Evolutionary conservation across 1,140 invertebrate species (phyloP), one percentile per base, ranked within the genome.

Genomic region (Eumeta japonica): DNA sequence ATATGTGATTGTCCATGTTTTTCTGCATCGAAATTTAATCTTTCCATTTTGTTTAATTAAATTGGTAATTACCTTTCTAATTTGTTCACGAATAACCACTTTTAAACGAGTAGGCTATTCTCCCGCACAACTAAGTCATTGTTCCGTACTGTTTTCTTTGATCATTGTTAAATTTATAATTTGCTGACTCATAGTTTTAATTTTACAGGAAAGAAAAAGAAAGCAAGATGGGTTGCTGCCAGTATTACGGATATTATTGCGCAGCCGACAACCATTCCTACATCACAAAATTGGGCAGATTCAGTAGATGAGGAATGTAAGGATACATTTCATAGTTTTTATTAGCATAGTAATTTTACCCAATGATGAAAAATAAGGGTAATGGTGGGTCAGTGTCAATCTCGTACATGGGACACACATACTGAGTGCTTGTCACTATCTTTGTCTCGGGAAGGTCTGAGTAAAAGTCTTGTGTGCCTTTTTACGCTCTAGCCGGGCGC

Each of bases 391-490:
- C 70, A 71, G 75, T 67, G 64, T 61, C 65, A 75, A 77, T 76
- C 72, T 77, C 71, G 71, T 75, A 75, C 60, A 55, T 74, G 75
- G 75, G 75, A 60, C 49, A 53, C 55, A 74, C 75, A 40, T 13
- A 47, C 71, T 13, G 70, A 52, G 70, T 58, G 61, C 35, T 50
- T 36, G 53, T 77, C 59, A 56, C 67, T 72, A 59, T 39, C 17
- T 54, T 24, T 54, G 51, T 61, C 74, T 54, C 72, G 74, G 74
- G 72, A 77, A 77, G 74, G 74, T 77, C 74, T 77, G 74, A 77
- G 74, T 38, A 70, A 65, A 61, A 67, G 68, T 65, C 58, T 44
- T 37, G 19, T 56, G 60, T 62, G 63, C 54, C 48, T 50, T 39
- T 34, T 44, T 20, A 43, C 37, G 73, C 66, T 67, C 75, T 64